Evolutionary conservation across 2,797 vertebrate species (phyloP).

Genomic region (Allenopithecus nigroviridis): DNA sequence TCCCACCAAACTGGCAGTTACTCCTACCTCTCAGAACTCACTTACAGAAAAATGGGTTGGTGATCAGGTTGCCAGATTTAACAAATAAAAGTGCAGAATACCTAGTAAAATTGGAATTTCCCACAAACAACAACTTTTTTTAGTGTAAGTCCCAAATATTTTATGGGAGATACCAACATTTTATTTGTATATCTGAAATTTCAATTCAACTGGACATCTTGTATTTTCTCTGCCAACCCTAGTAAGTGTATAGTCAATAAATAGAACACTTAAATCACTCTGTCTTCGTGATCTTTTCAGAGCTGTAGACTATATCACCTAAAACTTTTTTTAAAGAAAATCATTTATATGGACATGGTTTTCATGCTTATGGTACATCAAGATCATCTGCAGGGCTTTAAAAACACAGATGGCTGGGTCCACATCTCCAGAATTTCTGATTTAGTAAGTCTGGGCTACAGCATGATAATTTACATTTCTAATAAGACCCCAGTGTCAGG

Average conservation of each 20-base stretch:
- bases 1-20: not conserved
- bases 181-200: not conserved
- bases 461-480: not conserved
- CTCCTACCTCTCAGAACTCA: not conserved
- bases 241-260: not conserved
- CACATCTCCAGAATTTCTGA: not conserved
- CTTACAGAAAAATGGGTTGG: not conserved
- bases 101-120: not conserved
- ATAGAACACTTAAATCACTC: not conserved
- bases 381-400: not conserved
- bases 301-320: not conserved
- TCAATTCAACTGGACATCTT: not conserved
- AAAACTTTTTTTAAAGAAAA: not conserved
- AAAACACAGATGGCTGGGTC: not conserved
- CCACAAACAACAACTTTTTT: not conserved
- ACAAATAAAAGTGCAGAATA: not conserved
- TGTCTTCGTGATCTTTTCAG: not conserved
- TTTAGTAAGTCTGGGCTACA: not conserved
- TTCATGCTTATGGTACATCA: not conserved
- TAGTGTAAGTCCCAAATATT: not conserved
- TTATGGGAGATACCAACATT: not conserved
- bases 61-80: not conserved
- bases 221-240: not conserved
- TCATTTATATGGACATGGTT: not conserved
- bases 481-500: not conserved